Conservation (phyloP, 1,140 invertebrate genomes). For the Chlorops oryzae region DNA sequence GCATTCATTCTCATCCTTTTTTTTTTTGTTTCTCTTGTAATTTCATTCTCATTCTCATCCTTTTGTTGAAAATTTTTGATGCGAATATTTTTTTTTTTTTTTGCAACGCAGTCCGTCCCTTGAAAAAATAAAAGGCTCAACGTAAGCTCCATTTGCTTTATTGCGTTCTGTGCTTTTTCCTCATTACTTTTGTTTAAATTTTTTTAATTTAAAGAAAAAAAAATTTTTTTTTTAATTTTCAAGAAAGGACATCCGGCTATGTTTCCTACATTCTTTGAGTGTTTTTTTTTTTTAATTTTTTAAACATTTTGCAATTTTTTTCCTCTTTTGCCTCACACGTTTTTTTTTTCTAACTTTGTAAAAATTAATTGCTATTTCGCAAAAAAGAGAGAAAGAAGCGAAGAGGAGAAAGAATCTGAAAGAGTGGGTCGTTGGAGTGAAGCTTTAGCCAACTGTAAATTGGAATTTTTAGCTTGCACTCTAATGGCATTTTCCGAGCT, state of each 20-base stretch:
- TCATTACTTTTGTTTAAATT: too few species aligned
- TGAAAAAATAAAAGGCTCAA: too few species aligned
- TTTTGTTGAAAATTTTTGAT: conserved; percentile 1
- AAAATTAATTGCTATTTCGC: conserved; percentile 11
- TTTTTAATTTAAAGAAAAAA: too few species aligned
- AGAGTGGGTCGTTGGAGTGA: neutral
- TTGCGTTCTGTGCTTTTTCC: too few species aligned
- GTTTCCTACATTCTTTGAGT: too few species aligned
- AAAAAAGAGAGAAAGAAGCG: neutral
- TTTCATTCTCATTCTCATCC: conserved; percentile 1
- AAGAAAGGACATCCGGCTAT: too few species aligned
- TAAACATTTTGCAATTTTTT: too few species aligned
- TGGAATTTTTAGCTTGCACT: conserved; percentile 14
- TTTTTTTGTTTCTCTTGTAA: neutral
- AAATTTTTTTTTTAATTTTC: too few species aligned
- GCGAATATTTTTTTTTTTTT: neutral
- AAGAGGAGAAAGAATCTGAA: neutral
- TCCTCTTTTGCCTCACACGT: neutral
- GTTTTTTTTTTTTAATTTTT: too few species aligned
- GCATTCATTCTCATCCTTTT: neutral
- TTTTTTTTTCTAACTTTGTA: too few species aligned
- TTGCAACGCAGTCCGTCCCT: too few species aligned
- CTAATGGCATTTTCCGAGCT: conserved; percentile 6
- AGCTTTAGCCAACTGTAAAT: conserved; percentile 8
- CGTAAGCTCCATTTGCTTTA: too few species aligned